Conservation (phyloP, 2,797 vertebrate genomes). For the Sitta carolinensis region DNA sequence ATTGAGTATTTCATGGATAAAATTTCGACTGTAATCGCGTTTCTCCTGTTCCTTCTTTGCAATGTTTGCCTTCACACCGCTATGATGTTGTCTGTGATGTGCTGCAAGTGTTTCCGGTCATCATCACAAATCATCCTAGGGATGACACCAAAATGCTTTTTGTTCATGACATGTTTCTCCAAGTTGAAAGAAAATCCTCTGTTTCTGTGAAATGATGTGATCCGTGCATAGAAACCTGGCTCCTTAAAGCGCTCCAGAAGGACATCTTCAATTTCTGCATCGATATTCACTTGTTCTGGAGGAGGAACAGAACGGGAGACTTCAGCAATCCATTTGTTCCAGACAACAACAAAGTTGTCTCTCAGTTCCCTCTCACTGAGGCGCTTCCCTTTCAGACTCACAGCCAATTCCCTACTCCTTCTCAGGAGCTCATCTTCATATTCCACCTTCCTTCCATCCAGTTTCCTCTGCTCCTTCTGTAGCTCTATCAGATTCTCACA, state of each 20-base stretch:
- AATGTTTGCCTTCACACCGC: neutral
- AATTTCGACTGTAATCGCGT: slow-evolving; percentile 18
- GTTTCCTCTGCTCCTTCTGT: neutral
- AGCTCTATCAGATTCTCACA: neutral
- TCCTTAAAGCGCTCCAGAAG: slow-evolving; percentile 30
- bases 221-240: neutral
- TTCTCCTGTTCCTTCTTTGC: neutral
- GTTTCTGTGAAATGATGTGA: rapidly evolving
- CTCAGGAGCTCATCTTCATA: slow-evolving; percentile 49
- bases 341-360: neutral
- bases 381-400: neutral
- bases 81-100: neutral
- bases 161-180: neutral
- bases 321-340: neutral
- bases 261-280: slow-evolving; percentile 26
- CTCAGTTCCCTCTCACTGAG: neutral
- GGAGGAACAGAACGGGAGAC: neutral
- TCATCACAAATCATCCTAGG: rapidly evolving
- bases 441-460: slow-evolving; percentile 13
- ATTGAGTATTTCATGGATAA: slow-evolving; percentile 63
- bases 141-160: rapidly evolving
- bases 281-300: rapidly evolving
- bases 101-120: neutral
- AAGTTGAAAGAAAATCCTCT: neutral
- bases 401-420: slow-evolving; percentile 23